These are phyloP conservation scores for Calidris pygmaea DNA, from an alignment of 2,113 vertebrate species.

Conservation along the genomic window DNA sequence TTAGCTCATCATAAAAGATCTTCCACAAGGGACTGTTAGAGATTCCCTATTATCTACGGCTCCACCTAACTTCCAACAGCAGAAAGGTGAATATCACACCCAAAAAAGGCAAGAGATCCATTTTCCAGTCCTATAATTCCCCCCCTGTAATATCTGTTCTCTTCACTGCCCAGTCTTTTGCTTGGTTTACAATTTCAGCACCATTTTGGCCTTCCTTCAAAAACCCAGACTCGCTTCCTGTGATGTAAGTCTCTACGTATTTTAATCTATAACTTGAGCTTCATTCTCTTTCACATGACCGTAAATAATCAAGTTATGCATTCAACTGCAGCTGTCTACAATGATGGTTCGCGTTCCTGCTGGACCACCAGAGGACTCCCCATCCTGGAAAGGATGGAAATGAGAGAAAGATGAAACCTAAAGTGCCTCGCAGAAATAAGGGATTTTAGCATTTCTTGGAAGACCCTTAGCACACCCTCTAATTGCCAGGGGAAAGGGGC, in stretches of 20 bases:
- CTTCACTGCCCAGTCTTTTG: background rate
- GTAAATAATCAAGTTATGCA: background rate
- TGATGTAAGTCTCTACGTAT: background rate
- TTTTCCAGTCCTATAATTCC: background rate
- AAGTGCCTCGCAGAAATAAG: background rate
- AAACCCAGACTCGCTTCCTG: background rate
- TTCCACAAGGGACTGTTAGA: background rate
- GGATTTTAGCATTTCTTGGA: background rate
- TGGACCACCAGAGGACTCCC: background rate
- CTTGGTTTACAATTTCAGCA: background rate
- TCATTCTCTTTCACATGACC: background rate
- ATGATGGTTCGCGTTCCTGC: background rate
- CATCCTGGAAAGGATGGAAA: background rate
- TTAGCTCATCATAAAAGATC: background rate
- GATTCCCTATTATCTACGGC: background rate
- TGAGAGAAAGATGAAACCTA: background rate
- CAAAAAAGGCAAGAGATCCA: background rate
- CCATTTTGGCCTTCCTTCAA: background rate
- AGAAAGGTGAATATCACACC: background rate
- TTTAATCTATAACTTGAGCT: background rate
- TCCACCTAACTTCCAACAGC: background rate
- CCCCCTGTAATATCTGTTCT: background rate
- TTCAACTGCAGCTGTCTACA: background rate
- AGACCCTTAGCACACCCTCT: background rate
- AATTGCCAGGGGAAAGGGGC: rapidly evolving